Evolutionary conservation across 2,113 vertebrate genomes (phyloP).

Genomic region (Neolamprologus brichardi): DNA sequence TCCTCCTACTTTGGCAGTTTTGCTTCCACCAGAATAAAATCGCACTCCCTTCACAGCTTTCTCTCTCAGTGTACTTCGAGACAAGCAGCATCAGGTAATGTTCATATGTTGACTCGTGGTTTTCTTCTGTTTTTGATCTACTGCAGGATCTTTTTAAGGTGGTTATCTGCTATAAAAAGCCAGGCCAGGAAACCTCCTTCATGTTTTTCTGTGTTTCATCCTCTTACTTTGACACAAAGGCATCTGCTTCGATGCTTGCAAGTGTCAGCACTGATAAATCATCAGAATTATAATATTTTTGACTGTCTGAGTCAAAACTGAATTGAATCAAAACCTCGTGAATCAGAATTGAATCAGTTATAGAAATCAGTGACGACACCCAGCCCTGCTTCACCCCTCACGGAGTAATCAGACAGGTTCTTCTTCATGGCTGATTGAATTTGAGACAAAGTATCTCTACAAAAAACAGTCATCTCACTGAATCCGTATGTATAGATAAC

Average conservation of each 20-base stretch:
- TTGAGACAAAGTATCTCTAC: not conserved
- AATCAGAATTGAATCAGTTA: not conserved
- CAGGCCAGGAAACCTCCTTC: not conserved
- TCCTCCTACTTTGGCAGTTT: not conserved
- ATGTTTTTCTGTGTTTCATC: not conserved
- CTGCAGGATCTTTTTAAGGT: not conserved
- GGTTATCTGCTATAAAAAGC: not conserved
- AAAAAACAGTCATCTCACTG: not conserved
- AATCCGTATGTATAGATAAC: not conserved
- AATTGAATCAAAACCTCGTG: not conserved
- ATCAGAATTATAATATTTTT: not conserved
- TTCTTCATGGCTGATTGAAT: not conserved
- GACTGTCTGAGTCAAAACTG: not conserved
- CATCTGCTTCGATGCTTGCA: not conserved
- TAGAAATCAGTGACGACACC: not conserved
- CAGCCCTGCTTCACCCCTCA: accelerated
- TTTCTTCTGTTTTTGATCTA: not conserved
- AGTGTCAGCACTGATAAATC: not conserved
- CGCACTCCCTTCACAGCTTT: not conserved
- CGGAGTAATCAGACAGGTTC: not conserved
- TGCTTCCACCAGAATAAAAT: not conserved
- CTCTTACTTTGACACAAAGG: not conserved
- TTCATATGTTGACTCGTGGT: not conserved
- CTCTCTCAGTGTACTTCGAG: not conserved
- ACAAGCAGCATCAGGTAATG: not conserved